Evolutionary conservation across 1,140 invertebrate species (phyloP), one percentile per base, ranked within the genome.

Genomic region (Oryctes rhinoceros): DNA sequence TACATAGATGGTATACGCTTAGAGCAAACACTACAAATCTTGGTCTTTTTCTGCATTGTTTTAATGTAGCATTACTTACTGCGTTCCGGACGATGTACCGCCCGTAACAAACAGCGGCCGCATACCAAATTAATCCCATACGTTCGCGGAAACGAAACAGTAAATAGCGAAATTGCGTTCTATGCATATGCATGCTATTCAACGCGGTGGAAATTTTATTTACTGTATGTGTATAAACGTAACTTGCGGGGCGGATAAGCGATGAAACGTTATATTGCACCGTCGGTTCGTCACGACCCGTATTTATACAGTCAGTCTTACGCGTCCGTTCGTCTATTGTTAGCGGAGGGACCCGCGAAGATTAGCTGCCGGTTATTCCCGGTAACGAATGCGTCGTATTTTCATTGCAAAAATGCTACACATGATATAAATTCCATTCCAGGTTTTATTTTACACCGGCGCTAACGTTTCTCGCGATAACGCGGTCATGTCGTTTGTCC

Each of bases 31-130:
- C n/a, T 59, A 59, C 53, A 18, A 59, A 18, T 18, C 18, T 18
- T 59, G 15, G 53, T 59, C 53, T n/a, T 59, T n/a, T 59, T 18
- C 53, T 59, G 53, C 53, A 59, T 59, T 59, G 53, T 59, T 59
- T 59, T 59, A 59, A 59, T n/a, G 4, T 15, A n/a, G 18, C 53
- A 18, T 59, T 59, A 59, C 53, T 44, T 44, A 59, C 15, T 59
- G 53, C 53, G 18, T 59, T 59, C 15, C 15, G 15, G 53, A 44
- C 39, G 39, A 44, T 44, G 39, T 10, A 44, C 5, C 39, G 53
- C 5, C 24, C 18, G 53, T 59, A 18, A 18, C 53, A 18, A 59
- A 59, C 15, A 18, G 18, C 15, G 18, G 53, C 53, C 53, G 53
- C 53, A 59, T 59, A 59, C 15, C 18, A 18, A 59, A 59, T 59